Evolutionary conservation across 1,140 invertebrate genomes (phyloP).

Genomic region (Aphaenogaster rudis): DNA sequence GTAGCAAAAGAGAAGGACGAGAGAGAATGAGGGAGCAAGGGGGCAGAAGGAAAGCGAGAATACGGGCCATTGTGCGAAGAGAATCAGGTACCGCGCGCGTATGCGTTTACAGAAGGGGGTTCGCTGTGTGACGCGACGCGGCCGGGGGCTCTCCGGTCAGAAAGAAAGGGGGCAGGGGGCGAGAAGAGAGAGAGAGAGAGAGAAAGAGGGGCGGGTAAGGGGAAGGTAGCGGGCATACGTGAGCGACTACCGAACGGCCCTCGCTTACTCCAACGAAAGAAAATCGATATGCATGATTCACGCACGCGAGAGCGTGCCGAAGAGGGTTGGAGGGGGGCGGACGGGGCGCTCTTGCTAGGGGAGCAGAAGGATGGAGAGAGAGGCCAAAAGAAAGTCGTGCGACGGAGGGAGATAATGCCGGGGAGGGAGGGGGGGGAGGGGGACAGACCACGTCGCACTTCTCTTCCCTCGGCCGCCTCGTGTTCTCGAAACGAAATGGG

Average conservation of each 20-base stretch:
- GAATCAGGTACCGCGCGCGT: conserved; percentile 77
- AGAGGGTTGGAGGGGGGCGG: conserved; percentile 67
- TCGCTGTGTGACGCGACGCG: conserved; percentile 53
- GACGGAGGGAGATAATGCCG: conserved; percentile 44
- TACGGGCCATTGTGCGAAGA: conserved; percentile 80
- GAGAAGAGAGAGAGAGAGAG: conserved; percentile 16
- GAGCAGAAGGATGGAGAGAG: conserved; percentile 44
- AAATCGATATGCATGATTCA: conserved; percentile 88
- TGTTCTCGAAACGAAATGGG: conserved; percentile 64
- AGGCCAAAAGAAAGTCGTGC: conserved; percentile 28
- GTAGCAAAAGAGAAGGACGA: conserved; percentile 40
- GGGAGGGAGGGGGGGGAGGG: conserved; percentile 34
- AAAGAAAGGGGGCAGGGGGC: conserved; percentile 65
- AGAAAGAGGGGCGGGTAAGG: conserved; percentile 25
- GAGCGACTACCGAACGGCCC: conserved; percentile 63
- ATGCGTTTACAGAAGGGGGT: conserved; percentile 78
- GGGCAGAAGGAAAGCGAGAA: conserved; percentile 69
- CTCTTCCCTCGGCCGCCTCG: conserved; percentile 70
- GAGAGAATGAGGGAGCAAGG: conserved; percentile 40
- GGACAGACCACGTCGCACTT: conserved; percentile 58
- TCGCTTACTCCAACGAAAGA: conserved; percentile 78
- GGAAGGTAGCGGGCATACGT: conserved; percentile 46
- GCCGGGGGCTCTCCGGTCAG: conserved; percentile 70
- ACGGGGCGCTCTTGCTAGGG: conserved; percentile 47
- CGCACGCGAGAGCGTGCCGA: conserved; percentile 77